A percentile compares a stretch with the other conserved stretches of the same genome.
Conservation (phyloP, 2,888 invertebrate species). For the Drosophila conformis region DNA sequence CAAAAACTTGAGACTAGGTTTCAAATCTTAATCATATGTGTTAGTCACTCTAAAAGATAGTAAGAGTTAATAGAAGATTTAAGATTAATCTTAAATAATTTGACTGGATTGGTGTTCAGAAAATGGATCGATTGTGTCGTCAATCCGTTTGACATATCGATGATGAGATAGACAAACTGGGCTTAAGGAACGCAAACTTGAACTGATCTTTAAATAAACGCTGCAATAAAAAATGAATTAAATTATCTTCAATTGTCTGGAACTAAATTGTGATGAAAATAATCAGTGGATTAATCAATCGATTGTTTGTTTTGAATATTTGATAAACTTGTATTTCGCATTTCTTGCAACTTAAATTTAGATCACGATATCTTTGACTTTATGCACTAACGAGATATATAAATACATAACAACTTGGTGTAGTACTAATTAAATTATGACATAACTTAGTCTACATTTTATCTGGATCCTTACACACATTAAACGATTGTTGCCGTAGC, state of each 20-base stretch:
- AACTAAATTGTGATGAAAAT: not conserved
- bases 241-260: not conserved
- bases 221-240: not conserved
- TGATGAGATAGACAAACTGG: not conserved
- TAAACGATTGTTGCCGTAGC: conserved; percentile 22
- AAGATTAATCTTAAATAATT: not conserved
- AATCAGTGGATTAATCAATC: not conserved
- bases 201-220: not conserved
- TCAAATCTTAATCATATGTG: not conserved
- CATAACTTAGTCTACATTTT: conserved; percentile 52
- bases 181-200: not conserved
- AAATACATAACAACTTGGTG: conserved; percentile 74
- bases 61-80: not conserved
- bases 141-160: not conserved
- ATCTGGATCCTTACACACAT: conserved; percentile 57
- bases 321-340: conserved; percentile 46
- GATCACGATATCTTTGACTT: conserved; percentile 78
- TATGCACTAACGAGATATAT: conserved; percentile 70
- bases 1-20: not conserved
- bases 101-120: not conserved
- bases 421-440: conserved; percentile 60
- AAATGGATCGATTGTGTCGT: conserved; percentile 4
- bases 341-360: conserved; percentile 63
- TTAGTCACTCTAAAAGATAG: not conserved
- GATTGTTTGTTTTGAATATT: not conserved